phyloP scores from a whole-genome alignment of 2,888 invertebrate species.

The Antheraea yamamai region DNA sequence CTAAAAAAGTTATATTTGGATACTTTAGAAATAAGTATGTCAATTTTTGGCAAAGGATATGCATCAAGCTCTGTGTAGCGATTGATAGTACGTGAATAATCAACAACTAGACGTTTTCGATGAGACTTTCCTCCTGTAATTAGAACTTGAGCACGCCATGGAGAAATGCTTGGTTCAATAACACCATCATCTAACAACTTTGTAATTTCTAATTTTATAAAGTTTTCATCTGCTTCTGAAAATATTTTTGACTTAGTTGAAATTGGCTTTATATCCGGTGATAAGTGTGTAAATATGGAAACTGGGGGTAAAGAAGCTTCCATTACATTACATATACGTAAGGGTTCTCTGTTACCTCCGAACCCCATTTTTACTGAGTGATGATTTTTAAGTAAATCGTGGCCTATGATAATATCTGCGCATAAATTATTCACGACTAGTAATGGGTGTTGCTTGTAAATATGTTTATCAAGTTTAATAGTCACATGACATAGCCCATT shows the following conservation, averaged over 20 bases:
- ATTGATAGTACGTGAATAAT: slow-evolving; percentile 2
- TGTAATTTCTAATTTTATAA: not conserved
- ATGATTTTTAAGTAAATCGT: no score
- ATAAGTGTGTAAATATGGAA: no score
- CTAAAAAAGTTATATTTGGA: not conserved
- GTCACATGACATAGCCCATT: not conserved
- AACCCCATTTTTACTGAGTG: no score
- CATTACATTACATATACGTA: no score
- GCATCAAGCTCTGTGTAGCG: slow-evolving; percentile 1
- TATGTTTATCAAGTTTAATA: not conserved
- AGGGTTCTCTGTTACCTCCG: no score
- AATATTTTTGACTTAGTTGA: not conserved
- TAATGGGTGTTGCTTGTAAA: not conserved
- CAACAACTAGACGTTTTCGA: not conserved
- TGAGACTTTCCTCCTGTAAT: not conserved
- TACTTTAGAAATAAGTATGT: not conserved
- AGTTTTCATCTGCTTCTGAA: not conserved
- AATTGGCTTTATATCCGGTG: not conserved
- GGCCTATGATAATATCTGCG: no score
- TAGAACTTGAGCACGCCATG: no score
- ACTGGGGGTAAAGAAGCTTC: no score
- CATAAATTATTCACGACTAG: not conserved
- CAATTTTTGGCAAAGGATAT: slow-evolving; percentile 6
- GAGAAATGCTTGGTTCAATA: not conserved
- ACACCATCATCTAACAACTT: not conserved